Conservation (phyloP, 2,113 vertebrate genomes). For the Labeo rohita region DNA sequence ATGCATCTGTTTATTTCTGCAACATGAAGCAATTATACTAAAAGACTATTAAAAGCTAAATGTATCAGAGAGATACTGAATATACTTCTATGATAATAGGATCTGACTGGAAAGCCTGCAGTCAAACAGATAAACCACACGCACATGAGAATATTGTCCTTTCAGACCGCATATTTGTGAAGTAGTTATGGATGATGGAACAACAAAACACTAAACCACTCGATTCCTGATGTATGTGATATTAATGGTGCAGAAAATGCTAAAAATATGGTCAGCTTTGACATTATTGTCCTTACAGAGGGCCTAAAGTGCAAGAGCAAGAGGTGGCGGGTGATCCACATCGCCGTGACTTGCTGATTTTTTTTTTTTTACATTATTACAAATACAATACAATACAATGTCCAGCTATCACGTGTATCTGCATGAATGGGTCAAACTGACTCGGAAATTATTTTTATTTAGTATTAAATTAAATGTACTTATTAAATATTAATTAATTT, state of each 20-base stretch:
- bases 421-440: too few relatives aligned
- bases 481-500: too few relatives aligned
- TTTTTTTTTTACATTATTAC: too few relatives aligned
- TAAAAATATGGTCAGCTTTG: not conserved
- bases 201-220: not conserved
- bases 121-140: not conserved
- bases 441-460: too few relatives aligned
- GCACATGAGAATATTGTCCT: not conserved
- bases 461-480: too few relatives aligned
- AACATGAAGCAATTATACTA: constrained; percentile 17
- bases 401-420: too few relatives aligned
- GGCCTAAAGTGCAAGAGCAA: not conserved
- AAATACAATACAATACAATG: too few relatives aligned
- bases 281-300: not conserved
- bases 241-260: not conserved
- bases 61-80: not conserved
- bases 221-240: not conserved
- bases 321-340: too few relatives aligned
- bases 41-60: not conserved
- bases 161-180: not conserved
- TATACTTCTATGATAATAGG: not conserved
- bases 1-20: constrained; percentile 1
- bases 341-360: too few relatives aligned
- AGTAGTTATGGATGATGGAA: not conserved
- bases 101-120: not conserved